phyloP scores from a whole-genome alignment of 2,113 vertebrate genomes.

The Coturnix japonica region DNA sequence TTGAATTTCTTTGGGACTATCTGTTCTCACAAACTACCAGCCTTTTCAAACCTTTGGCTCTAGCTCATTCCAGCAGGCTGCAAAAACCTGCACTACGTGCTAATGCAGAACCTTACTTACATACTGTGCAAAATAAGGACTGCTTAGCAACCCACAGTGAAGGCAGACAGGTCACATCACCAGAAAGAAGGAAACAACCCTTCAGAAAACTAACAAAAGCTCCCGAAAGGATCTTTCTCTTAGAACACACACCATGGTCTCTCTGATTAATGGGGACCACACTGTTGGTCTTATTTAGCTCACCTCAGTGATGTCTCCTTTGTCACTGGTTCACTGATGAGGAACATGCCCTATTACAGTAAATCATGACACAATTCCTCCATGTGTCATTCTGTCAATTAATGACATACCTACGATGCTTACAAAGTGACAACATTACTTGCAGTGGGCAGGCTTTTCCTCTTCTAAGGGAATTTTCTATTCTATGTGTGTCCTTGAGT shows the following conservation, averaged over 20 bases:
- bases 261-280: not conserved
- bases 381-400: not conserved
- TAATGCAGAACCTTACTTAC: not conserved
- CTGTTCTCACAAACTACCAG: not conserved
- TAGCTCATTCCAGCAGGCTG: not conserved
- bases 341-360: not conserved
- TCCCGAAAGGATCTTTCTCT: not conserved
- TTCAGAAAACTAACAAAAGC: not conserved
- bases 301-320: constrained; percentile 22
- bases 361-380: not conserved
- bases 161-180: fast-evolving
- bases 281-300: not conserved
- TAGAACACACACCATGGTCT: not conserved
- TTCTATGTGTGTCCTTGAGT: not conserved
- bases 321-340: not conserved
- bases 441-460: not conserved
- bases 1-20: constrained; percentile 15
- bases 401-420: not conserved
- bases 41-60: constrained; percentile 16
- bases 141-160: not conserved
- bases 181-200: not conserved
- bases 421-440: not conserved
- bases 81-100: not conserved
- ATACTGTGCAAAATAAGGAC: not conserved
- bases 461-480: not conserved